Conservation (phyloP, 2,113 vertebrate genomes). For the Acanthochromis polyacanthus region DNA sequence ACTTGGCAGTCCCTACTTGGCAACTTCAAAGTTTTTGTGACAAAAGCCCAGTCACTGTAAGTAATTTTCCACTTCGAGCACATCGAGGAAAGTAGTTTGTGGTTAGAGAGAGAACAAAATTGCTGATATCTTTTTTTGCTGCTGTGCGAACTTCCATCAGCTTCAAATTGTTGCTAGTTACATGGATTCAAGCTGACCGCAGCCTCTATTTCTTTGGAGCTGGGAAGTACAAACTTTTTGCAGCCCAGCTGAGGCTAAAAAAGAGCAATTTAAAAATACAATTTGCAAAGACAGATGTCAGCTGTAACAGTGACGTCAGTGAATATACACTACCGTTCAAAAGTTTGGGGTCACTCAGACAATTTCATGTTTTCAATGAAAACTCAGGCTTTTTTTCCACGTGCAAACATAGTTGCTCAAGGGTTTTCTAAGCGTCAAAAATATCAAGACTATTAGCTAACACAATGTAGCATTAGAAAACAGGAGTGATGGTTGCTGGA, state of each 20-base stretch:
- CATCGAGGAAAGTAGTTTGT: constrained; percentile 16
- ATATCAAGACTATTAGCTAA: no score
- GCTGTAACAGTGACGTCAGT: background rate
- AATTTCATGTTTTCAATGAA: no score
- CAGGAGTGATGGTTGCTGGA: no score
- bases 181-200: constrained; percentile 33
- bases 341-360: no score
- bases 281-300: background rate
- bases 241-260: background rate
- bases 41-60: background rate
- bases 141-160: constrained; percentile 10
- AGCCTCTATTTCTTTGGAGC: background rate
- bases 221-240: constrained; percentile 8
- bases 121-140: constrained; percentile 25
- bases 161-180: constrained; percentile 28
- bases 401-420: no score
- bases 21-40: constrained; percentile 28
- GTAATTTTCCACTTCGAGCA: constrained; percentile 25
- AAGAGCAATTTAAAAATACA: background rate
- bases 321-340: background rate
- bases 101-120: constrained; percentile 35
- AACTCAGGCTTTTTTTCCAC: no score
- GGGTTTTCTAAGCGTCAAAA: no score
- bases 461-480: no score
- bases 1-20: background rate